Base-by-base conservation (phyloP, 2,797 vertebrate species). In the Anguilla marmorata region DNA sequence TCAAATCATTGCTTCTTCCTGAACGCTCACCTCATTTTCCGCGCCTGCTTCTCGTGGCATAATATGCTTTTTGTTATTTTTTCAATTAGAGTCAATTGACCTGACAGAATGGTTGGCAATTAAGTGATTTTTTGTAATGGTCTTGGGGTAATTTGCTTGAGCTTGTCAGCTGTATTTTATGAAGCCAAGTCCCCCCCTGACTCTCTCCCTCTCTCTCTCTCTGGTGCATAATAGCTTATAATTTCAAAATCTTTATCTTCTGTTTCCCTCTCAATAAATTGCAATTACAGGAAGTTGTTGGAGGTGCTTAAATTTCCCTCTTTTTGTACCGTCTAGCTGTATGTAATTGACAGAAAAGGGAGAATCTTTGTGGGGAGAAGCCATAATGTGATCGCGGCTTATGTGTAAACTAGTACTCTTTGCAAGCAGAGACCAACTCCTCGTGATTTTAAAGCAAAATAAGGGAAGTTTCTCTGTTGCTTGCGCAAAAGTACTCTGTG, bases 21-120 rank as follows among this genome's bases (percentile, higher is more conserved):
- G 89, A 97, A 96, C 94, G 96, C 97, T 97, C 97, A 97, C 97
- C 97, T 98, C 97, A 95, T 97, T 97, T 94, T 96, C 96, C 94
- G 94, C 94, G 94, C 95, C 95, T 95, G 94, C 96, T 96, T 97
- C 90, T 97, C 96, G 95, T 95, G 95, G 96, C 96, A 97, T 97
- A 97, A 97, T 97, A 97, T 96, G 96, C 96, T 97, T 97, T 97
- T 97, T 97, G 96, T 97, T 97, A 97, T 97, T 97, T 98, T 98
- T 97, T 97, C 97, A 99, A 98, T 99, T 99, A 98, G 98, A 98
- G 97, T 99, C 98, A 99, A 99, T 98, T 99, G 98, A 99, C 98
- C 98, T 98, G 98, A 99, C 97, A 98, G 98, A 99, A 99, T 98
- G 97, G 97, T 98, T 95, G 95, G 97, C 97, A 99, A 99, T 99